A percentile compares a stretch with the other conserved stretches of the same genome.
Conservation (phyloP, 2,113 vertebrate genomes). For the Actenoides hombroni region DNA sequence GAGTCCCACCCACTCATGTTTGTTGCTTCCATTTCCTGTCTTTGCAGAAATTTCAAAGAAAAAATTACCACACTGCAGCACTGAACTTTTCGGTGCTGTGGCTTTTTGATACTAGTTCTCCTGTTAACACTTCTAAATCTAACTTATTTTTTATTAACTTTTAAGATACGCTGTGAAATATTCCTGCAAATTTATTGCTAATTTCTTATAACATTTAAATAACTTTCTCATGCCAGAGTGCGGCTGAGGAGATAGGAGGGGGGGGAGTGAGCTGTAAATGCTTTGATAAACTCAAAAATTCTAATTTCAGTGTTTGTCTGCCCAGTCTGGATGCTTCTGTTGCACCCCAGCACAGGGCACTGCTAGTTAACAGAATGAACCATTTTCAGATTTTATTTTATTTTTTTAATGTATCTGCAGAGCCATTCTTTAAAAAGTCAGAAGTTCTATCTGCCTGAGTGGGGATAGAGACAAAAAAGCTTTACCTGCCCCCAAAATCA, state of each 20-base stretch:
- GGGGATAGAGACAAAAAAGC: neutral
- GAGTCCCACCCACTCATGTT: conserved; percentile 74
- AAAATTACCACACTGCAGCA: conserved; percentile 76
- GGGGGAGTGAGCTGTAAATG: neutral
- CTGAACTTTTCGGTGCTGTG: conserved; percentile 57
- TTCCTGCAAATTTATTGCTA: neutral
- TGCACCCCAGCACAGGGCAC: neutral
- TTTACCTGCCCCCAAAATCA: neutral
- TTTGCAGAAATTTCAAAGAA: conserved; percentile 79
- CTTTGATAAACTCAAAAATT: neutral
- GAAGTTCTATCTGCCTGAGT: neutral
- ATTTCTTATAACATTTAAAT: neutral
- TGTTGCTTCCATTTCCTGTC: conserved; percentile 81
- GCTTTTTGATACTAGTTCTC: conserved; percentile 50
- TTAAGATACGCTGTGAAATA: neutral
- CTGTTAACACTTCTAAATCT: conserved; percentile 12
- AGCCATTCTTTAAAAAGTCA: neutral
- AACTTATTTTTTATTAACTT: neutral
- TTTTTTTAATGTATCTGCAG: neutral
- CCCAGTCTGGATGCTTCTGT: neutral
- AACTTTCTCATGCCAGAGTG: neutral
- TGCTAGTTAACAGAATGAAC: neutral
- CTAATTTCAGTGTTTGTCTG: neutral
- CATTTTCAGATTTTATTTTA: neutral
- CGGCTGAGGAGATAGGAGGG: neutral